A percentile compares a stretch with the other conserved stretches of the same genome.
Evolutionary conservation across 2,797 vertebrate species (phyloP).

Genomic region (Helostoma temminkii): DNA sequence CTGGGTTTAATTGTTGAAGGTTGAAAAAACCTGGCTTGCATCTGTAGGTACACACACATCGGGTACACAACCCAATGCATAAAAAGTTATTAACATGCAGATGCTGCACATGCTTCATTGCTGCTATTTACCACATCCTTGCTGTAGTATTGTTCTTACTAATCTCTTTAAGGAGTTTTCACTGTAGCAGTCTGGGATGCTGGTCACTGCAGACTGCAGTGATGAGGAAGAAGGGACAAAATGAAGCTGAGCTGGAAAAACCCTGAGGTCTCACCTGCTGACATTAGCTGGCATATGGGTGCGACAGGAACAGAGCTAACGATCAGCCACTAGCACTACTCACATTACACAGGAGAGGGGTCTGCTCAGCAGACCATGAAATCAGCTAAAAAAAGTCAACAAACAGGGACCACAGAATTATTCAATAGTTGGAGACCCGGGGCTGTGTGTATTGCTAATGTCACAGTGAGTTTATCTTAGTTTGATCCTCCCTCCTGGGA

Average conservation of each 20-base stretch:
- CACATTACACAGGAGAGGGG: slow-evolving; percentile 70
- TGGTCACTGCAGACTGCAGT: slow-evolving; percentile 10
- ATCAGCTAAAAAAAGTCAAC: slow-evolving; percentile 64
- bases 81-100: slow-evolving; percentile 46
- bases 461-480: slow-evolving; percentile 56
- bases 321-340: slow-evolving; percentile 62
- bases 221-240: slow-evolving; percentile 17
- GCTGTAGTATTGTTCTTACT: slow-evolving; percentile 27
- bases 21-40: slow-evolving; percentile 92
- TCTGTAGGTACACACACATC: slow-evolving; percentile 78
- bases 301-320: slow-evolving; percentile 51
- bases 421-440: slow-evolving; percentile 59
- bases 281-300: slow-evolving; percentile 46
- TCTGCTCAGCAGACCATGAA: slow-evolving; percentile 68
- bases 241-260: slow-evolving; percentile 41
- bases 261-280: slow-evolving; percentile 59
- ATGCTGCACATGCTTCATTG: slow-evolving; percentile 22
- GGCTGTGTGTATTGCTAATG: slow-evolving; percentile 57
- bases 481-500: slow-evolving; percentile 56
- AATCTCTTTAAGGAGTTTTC: slow-evolving; percentile 41
- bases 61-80: slow-evolving; percentile 35
- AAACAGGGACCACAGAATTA: slow-evolving; percentile 65
- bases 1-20: slow-evolving; percentile 83
- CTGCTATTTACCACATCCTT: slow-evolving; percentile 39
- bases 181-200: slow-evolving; percentile 1